Base-by-base conservation (phyloP, 2,888 invertebrate genomes). In the Dusona sp. region DNA sequence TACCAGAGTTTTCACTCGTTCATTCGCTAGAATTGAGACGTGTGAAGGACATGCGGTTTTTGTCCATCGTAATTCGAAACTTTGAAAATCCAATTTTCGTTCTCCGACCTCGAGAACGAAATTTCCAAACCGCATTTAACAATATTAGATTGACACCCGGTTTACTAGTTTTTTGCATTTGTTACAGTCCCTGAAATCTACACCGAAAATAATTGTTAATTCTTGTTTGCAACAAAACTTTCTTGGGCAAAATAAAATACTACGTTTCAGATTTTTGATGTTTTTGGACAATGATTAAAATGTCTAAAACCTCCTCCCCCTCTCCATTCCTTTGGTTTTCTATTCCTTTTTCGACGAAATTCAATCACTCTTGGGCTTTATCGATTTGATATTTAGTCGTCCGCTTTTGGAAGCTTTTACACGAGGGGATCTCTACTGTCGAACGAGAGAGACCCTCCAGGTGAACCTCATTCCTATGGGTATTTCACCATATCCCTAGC, bases 321-420 rank as follows among this genome's bases (percentile, higher is more conserved):
- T 16, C 33, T 33, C 13, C 22, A 1, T 54, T n/a, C n/a, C 74
- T 25, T 42, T 74, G 25, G 38, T 22, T 64, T 45, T 42, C 61
- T 9, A 42, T 64, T 45, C 9, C 2, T 54, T 38, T 45, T 42
- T 29, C 64, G 6, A 33, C n/a, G n/a, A 51, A 29, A 36, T n/a
- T n/a, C 51, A 36, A 51, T 29, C 65, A 9, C 72, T 45, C 75
- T 84, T 75, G 45, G 51, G 57, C 77, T 80, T 80, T 72, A 77
- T 84, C 73, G 84, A 77, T 84, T 72, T 64, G 42, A 51, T 75
- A 33, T 68, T 67, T 73, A 48, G 67, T 75, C 54, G 38, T n/a
- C 45, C 61, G 68, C n/a, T 74, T 80, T 70, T 54, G 73, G 48
- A 82, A 75, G 48, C 29, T 70, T 61, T 48, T 68, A 45, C 64